Evolutionary conservation across 2,888 invertebrate genomes (phyloP).

Genomic region (Diarsia mendica): DNA sequence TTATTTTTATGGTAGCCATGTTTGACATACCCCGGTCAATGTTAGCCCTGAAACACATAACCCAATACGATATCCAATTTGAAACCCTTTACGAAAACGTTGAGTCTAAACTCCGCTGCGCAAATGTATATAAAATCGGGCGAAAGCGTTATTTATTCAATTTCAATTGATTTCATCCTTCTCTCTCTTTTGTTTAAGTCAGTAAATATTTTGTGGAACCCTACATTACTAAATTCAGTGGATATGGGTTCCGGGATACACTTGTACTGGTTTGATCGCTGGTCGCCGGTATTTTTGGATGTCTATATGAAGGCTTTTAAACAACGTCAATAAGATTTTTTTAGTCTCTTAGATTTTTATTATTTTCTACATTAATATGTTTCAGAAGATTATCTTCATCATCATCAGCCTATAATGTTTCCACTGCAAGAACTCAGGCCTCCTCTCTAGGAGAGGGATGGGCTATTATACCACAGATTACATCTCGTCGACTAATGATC

Average conservation of each 20-base stretch:
- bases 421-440: too few relatives aligned
- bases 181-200: slow-evolving; percentile 46
- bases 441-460: too few relatives aligned
- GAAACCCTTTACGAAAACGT: slow-evolving; percentile 23
- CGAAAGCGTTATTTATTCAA: slow-evolving; percentile 55
- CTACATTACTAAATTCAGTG: slow-evolving; percentile 47
- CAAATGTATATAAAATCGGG: slow-evolving; percentile 50
- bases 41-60: neutral
- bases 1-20: neutral
- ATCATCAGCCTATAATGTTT: too few relatives aligned
- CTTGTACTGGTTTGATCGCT: slow-evolving; percentile 22
- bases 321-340: neutral
- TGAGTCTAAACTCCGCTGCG: slow-evolving; percentile 21
- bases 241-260: slow-evolving; percentile 20
- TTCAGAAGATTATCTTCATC: too few relatives aligned
- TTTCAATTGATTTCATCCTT: slow-evolving; percentile 48
- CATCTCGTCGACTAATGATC: neutral
- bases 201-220: slow-evolving; percentile 56
- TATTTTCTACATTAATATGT: neutral
- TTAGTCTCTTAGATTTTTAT: neutral
- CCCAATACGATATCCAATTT: slow-evolving; percentile 21
- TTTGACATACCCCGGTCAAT: neutral
- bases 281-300: neutral
- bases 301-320: neutral
- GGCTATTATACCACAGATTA: too few relatives aligned